Conservation (phyloP, 2,888 invertebrate species). For the Baccha elongata region DNA sequence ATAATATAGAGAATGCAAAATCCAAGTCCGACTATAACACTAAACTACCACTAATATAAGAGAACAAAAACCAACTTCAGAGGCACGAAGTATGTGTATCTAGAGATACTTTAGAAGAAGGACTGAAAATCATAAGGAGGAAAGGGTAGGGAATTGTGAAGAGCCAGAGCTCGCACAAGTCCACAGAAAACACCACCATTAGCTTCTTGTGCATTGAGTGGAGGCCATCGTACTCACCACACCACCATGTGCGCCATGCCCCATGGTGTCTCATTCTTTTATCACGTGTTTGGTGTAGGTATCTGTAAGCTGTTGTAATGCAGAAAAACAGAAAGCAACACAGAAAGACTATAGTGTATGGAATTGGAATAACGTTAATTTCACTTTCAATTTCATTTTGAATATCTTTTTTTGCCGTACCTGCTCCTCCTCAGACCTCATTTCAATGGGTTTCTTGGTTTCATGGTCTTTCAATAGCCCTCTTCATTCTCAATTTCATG, state of each 20-base stretch:
- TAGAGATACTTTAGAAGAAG: constrained; percentile 4
- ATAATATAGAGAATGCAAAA: constrained; percentile 65
- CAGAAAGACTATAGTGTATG: constrained; percentile 31
- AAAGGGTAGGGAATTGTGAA: background rate
- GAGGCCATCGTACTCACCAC: constrained; percentile 58
- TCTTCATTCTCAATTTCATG: background rate
- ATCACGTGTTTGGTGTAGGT: constrained; percentile 31
- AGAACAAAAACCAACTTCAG: constrained; percentile 7
- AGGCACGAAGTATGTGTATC: background rate
- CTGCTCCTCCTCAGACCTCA: constrained; percentile 17
- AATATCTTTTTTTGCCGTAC: constrained; percentile 38
- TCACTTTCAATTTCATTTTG: constrained; percentile 70
- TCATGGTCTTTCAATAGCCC: background rate
- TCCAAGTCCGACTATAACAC: constrained; percentile 36
- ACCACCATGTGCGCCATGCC: constrained; percentile 19
- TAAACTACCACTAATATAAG: constrained; percentile 11
- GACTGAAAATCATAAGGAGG: background rate
- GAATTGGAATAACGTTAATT: constrained; percentile 54
- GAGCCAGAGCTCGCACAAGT: background rate
- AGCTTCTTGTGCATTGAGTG: constrained; percentile 49
- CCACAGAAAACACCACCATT: constrained; percentile 27
- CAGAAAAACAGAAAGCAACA: constrained; percentile 9
- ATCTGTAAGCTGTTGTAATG: constrained; percentile 22
- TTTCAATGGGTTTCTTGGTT: constrained; percentile 1
- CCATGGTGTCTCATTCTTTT: constrained; percentile 29